Evolutionary conservation across 2,113 vertebrate species (phyloP).

Genomic region (Cyanoramphus novaezelandiae): DNA sequence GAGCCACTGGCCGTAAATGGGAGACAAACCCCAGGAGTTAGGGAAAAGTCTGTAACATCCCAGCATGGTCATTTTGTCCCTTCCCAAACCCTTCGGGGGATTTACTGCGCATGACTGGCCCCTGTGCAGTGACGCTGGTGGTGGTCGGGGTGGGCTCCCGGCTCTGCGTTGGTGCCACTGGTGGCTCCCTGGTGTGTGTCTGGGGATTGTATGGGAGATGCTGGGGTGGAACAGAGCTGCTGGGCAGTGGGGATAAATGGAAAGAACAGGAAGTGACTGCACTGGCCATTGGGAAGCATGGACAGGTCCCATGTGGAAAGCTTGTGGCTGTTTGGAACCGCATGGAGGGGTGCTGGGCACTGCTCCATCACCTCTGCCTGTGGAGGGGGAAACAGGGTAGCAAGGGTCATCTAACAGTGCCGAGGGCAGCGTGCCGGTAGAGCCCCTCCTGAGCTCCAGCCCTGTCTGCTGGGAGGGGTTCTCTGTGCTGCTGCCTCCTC

Average conservation of each 20-base stretch:
- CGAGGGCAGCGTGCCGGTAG: background rate
- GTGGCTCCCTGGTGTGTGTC: background rate
- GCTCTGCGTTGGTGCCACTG: background rate
- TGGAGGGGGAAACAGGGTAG: background rate
- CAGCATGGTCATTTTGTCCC: accelerated
- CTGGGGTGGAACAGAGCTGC: background rate
- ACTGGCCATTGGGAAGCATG: accelerated
- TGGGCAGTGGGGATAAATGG: background rate
- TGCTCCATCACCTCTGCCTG: background rate
- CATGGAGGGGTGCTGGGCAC: background rate
- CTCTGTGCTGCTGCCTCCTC: background rate
- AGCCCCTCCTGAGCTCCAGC: background rate
- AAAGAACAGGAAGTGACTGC: accelerated
- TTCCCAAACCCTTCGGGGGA: background rate
- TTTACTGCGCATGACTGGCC: background rate
- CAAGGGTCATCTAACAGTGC: accelerated
- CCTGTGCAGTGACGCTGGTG: accelerated
- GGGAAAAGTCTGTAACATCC: background rate
- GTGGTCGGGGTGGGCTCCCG: background rate
- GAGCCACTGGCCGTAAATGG: background rate
- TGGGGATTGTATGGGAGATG: background rate
- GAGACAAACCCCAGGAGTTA: background rate
- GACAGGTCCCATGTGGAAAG: accelerated
- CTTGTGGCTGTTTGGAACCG: background rate
- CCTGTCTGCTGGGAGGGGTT: background rate